These are phyloP conservation scores for Hapalemur alaotrensis DNA, from an alignment of 2,797 vertebrate genomes.

Conservation along the genomic window DNA sequence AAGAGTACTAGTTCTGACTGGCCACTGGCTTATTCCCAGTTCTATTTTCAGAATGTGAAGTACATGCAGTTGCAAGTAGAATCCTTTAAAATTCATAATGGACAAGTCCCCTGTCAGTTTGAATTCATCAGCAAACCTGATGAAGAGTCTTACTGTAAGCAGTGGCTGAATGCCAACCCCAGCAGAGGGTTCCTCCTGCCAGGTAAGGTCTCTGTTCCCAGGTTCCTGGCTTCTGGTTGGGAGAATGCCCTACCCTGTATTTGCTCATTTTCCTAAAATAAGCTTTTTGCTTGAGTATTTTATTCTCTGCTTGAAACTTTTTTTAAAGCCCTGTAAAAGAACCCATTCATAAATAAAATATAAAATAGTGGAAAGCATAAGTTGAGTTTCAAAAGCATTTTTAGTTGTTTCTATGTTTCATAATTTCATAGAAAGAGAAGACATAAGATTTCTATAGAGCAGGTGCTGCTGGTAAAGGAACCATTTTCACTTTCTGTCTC, in stretches of 20 bases:
- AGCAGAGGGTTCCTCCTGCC: conserved; percentile 93
- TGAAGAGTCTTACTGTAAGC: conserved; percentile 93
- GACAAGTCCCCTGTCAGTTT: conserved; percentile 96
- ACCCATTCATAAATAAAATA: background rate
- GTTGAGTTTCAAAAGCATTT: conserved; percentile 6
- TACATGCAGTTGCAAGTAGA: conserved; percentile 94
- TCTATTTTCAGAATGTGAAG: conserved; percentile 93
- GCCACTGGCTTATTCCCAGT: conserved; percentile 83
- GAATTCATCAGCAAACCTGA: conserved; percentile 97
- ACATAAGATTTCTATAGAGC: background rate
- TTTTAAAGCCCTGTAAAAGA: background rate
- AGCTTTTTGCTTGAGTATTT: conserved; percentile 26
- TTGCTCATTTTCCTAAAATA: conserved; percentile 9
- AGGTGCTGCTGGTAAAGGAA: background rate
- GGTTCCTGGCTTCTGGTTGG: background rate
- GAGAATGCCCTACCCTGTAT: background rate
- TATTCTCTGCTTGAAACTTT: conserved; percentile 14
- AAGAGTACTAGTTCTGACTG: background rate
- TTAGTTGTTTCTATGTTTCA: background rate
- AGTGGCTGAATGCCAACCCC: conserved; percentile 94
- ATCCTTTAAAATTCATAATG: conserved; percentile 91
- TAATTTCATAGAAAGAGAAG: conserved; percentile 33
- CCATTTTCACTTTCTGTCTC: background rate
- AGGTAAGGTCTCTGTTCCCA: conserved; percentile 85
- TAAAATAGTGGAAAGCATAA: background rate